Evolutionary conservation across 2,888 invertebrate genomes (phyloP), one percentile per base, ranked within the genome.

Genomic region (Drosophila austrosaltans): DNA sequence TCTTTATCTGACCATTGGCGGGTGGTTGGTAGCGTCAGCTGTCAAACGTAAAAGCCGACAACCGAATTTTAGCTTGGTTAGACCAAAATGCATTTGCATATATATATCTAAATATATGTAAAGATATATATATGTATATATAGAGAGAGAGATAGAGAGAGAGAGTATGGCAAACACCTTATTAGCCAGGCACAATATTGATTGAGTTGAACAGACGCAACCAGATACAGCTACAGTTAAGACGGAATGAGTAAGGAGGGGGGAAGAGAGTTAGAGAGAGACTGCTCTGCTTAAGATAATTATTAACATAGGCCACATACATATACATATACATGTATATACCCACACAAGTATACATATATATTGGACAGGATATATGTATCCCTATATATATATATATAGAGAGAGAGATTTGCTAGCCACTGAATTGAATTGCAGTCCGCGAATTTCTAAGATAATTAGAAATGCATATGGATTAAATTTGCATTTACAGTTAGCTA

Each of bases 391-490:
- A 25, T 42, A 8, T 68, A 28, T 53, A 25, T 44, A 8, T n/a
- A 12, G 32, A 22, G 6, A 32, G 7, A 40, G 8, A 12, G 28
- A 54, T 66, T 42, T 25, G 60, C 67, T 48, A 36, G 56, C 60
- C 10, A 60, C 57, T 54, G 80, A 78, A 79, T 89, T 87, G 82
- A 85, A 89, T 89, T 78, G 82, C 75, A 63, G 72, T 74, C 87
- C 67, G 77, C 78, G 84, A 76, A 86, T 83, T 81, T 86, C 76
- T 78, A 81, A 89, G 89, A 85, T 85, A 85, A 89, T 85, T 85
- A 87, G 84, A 79, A 85, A 76, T 77, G 89, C 79, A 89, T 76
- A 81, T 72, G 87, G 84, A 85, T 89, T 85, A 87, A 89, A 82
- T 84, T 85, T 85, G 87, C 85, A 85, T 85, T 85, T 89, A 85